Percentiles rank a stretch among this genome's conserved stretches.
These are phyloP conservation scores for Metallyticus violacea DNA, from an alignment of 2,888 invertebrate genomes.

Conservation along the genomic window DNA sequence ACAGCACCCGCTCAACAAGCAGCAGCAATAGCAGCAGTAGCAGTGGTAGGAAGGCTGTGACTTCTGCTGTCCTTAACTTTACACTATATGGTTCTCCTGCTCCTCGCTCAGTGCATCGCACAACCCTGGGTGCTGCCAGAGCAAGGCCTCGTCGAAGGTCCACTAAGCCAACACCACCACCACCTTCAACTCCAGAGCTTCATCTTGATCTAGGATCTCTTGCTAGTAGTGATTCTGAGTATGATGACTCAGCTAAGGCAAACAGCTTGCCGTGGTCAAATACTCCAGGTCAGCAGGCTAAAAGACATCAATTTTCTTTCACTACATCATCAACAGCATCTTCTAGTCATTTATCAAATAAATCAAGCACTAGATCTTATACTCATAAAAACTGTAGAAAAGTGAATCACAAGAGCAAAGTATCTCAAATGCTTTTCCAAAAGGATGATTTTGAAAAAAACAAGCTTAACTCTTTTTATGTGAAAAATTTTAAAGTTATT, in stretches of 20 bases:
- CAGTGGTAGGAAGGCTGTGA: neutral
- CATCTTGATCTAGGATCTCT: neutral
- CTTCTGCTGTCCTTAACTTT: conserved; percentile 22
- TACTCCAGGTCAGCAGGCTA: neutral
- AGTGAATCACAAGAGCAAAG: neutral
- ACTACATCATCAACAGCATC: neutral
- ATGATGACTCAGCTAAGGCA: neutral
- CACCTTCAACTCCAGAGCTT: neutral
- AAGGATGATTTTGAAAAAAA: neutral
- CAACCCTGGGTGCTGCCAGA: neutral
- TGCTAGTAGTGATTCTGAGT: neutral
- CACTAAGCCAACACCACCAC: neutral
- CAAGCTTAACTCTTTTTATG: neutral
- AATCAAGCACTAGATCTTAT: neutral
- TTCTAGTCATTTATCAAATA: neutral
- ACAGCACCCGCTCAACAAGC: neutral
- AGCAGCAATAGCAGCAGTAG: neutral
- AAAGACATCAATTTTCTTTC: neutral
- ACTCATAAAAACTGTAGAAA: neutral
- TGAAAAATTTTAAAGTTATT: too few relatives aligned
- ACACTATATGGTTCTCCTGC: conserved; percentile 34
- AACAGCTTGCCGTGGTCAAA: neutral
- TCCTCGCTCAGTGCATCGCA: conserved; percentile 23
- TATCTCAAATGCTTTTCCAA: neutral
- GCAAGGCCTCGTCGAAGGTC: neutral